Base-by-base conservation (phyloP, 2,888 invertebrate species). In the Iselma pallidipennis region DNA sequence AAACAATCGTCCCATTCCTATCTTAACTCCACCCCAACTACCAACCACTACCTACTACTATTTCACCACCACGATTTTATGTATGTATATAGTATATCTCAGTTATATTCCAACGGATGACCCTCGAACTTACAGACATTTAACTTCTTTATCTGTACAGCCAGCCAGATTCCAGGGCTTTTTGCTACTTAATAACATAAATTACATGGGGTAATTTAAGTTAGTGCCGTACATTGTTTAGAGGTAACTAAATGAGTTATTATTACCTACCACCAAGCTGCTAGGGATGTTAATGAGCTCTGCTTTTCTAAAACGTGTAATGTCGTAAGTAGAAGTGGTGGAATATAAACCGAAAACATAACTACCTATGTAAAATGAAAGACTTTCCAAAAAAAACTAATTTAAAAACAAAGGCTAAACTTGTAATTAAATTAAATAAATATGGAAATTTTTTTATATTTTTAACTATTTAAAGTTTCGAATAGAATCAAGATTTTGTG, bases 171-270 rank as follows among this genome's bases (percentile, higher is more conserved):
- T 72, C 72, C 68, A 61, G 60, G 65, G 73, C 71, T 70, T 72
- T 74, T 73, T 73, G 73, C 73, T 65, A 71, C 72, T 72, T 73
- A 72, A 74, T 73, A 73, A 72, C 71, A 71, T 75, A 74, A 74
- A 73, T 74, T 74, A 72, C 68, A 29, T 57, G 19, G 59, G 67
- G 71, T 70, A 72, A 73, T 73, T 73, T 72, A 72, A 71, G 68
- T 71, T 71, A 55, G 58, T 51, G 48, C 49, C 59, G 57, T 51
- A 57, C 66, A 66, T 71, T 71, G 68, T 66, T 69, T 61, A 55
- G 63, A 63, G 70, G 63, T 59, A 59, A 57, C 68, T 63, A 63
- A 66, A 68, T 69, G 67, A 69, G 65, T 66, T 68, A 68, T 68
- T 66, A 61, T 60, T 48, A 42, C 37, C 26, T 31, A 54, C 9